Base-by-base conservation (phyloP, 2,888 invertebrate genomes). In the Omphaloscelis lunosa region DNA sequence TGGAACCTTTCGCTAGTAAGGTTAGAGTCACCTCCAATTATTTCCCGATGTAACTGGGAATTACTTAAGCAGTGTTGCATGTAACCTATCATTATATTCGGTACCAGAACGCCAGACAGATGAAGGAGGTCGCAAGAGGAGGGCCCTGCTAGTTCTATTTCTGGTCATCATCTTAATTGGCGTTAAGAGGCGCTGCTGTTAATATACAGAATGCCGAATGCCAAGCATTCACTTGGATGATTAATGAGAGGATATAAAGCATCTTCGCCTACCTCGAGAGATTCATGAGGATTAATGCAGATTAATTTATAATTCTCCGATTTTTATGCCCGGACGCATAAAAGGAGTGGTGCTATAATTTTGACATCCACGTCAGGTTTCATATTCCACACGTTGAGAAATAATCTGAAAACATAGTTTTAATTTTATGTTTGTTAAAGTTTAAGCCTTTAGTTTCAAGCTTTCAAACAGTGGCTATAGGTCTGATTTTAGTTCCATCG, bases 151-250 rank as follows among this genome's bases (percentile, higher is more conserved):
- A 6, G 68, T 72, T 86, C 84, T 79, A 85, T 83, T 85, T 83
- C n/a, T 74, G 86, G 77, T 71, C 77, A 82, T 85, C 72, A 72
- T 82, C 82, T 82, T 83, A 85, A 84, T 84, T 86, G 84, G 76
- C 73, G 81, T 87, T 80, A 78, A 75, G 78, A 87, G 62, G 79
- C 79, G 59, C 59, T 76, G 67, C 72, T 56, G 71, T 76, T n/a
- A 73, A 71, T 58, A 70, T 48, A 71, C 45, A 53, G 74, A 83
- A 80, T 77, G 56, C 69, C 82, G 74, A 81, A 85, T 78, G 73
- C 68, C 68, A 72, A 70, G 80, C 72, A 75, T 84, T 84, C 85
- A 84, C 72, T 80, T 45, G 27, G 51, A 58, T 82, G 84, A 82
- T 82, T 84, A 75, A 82, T 65, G 75, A 69, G 34, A 61, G 27